These are phyloP conservation scores for Octodon degus DNA, from an alignment of 2,113 vertebrate species.

Conservation along the genomic window DNA sequence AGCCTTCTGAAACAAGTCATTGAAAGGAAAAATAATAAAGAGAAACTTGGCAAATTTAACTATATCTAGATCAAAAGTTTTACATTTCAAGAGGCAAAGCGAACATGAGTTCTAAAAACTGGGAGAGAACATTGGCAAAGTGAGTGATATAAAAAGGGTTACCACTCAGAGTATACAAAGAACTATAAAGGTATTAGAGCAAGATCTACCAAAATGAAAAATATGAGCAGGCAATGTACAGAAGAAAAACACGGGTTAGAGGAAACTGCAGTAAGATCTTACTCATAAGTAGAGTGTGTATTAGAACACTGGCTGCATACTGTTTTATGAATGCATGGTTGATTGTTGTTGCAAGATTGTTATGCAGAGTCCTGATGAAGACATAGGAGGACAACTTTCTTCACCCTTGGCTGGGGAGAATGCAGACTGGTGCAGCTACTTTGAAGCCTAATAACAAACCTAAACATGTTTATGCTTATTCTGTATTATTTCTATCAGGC, in stretches of 20 bases:
- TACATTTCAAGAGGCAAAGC: not conserved
- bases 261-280: not conserved
- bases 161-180: not conserved
- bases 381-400: not conserved
- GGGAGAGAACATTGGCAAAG: not conserved
- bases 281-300: not conserved
- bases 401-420: not conserved
- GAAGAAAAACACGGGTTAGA: not conserved
- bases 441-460: not conserved
- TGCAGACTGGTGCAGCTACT: not conserved
- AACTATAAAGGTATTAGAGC: not conserved
- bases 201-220: not conserved
- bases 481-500: not conserved
- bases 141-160: not conserved
- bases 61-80: not conserved
- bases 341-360: not conserved
- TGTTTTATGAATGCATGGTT: not conserved
- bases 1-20: not conserved
- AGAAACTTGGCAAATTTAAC: not conserved
- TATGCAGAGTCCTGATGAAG: not conserved
- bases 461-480: not conserved
- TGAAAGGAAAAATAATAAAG: not conserved
- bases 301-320: not conserved
- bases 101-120: not conserved
- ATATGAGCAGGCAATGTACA: not conserved